Evolutionary conservation across 2,113 vertebrate species (phyloP).

Genomic region (Climacteris rufus): DNA sequence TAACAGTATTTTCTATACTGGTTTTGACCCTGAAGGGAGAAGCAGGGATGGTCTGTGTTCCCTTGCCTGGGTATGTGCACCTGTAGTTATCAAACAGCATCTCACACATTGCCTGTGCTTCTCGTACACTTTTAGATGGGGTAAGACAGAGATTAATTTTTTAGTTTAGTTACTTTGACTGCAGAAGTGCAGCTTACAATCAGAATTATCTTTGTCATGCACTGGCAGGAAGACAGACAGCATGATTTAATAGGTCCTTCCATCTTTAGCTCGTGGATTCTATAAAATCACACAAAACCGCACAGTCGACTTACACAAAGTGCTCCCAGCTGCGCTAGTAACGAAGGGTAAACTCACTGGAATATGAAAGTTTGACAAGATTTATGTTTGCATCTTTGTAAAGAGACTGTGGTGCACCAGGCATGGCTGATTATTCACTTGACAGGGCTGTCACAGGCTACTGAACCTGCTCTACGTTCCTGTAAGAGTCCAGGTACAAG

Average conservation of each 20-base stretch:
- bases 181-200: conserved; percentile 35
- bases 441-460: conserved; percentile 61
- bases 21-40: neutral
- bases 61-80: neutral
- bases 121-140: neutral
- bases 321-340: conserved; percentile 58
- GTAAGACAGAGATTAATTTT: conserved; percentile 23
- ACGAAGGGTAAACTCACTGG: conserved; percentile 60
- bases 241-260: conserved; percentile 49
- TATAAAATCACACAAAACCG: neutral
- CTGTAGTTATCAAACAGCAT: neutral
- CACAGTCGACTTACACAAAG: conserved; percentile 1
- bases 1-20: neutral
- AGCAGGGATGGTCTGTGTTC: neutral
- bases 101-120: rapidly evolving
- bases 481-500: neutral
- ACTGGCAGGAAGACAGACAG: conserved; percentile 52
- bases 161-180: conserved; percentile 43
- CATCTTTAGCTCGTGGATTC: conserved; percentile 48
- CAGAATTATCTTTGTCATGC: conserved; percentile 47
- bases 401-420: conserved; percentile 50
- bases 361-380: conserved; percentile 63
- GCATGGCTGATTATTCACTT: conserved; percentile 66
- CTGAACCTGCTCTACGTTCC: conserved; percentile 32
- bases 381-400: conserved; percentile 67